phyloP scores from a whole-genome alignment of 1,140 invertebrate species.

The Neoseiulus cucumeris region DNA sequence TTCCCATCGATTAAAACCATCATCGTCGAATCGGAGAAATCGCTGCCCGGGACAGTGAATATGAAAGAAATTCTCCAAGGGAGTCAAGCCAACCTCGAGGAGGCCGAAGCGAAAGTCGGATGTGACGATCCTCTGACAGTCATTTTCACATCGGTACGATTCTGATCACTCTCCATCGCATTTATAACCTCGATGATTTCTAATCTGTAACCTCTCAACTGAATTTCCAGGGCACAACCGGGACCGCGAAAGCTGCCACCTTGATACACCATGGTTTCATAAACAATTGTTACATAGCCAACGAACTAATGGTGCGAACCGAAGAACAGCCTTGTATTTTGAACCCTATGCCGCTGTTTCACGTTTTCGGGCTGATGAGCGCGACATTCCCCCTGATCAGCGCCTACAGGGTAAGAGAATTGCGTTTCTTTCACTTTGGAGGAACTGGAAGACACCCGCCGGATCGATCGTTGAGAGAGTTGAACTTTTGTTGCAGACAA shows the following conservation, averaged over 20 bases:
- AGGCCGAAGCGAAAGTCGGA: not conserved
- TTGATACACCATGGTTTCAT: constrained; percentile 3
- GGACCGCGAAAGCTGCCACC: not conserved
- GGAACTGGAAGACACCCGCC: no score
- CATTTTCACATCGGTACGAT: constrained; percentile 56
- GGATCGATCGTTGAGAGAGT: no score
- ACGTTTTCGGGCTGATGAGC: not conserved
- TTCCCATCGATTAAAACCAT: not conserved
- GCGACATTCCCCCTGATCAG: not conserved
- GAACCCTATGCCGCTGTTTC: not conserved
- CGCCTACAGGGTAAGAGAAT: not conserved
- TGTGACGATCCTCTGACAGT: constrained; percentile 1
- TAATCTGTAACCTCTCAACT: no score
- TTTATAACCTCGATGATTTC: no score
- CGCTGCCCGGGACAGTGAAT: not conserved
- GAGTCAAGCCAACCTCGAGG: not conserved
- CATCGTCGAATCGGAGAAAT: not conserved
- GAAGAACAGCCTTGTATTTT: not conserved
- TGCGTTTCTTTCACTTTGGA: no score
- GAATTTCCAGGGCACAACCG: not conserved
- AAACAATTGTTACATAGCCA: not conserved
- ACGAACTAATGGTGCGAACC: not conserved
- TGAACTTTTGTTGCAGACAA: not conserved
- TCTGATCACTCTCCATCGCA: constrained; percentile 17
- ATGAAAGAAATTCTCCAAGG: not conserved